Evolutionary conservation across 1,140 invertebrate species (phyloP).

Genomic region (Cherax quadricarinatus): DNA sequence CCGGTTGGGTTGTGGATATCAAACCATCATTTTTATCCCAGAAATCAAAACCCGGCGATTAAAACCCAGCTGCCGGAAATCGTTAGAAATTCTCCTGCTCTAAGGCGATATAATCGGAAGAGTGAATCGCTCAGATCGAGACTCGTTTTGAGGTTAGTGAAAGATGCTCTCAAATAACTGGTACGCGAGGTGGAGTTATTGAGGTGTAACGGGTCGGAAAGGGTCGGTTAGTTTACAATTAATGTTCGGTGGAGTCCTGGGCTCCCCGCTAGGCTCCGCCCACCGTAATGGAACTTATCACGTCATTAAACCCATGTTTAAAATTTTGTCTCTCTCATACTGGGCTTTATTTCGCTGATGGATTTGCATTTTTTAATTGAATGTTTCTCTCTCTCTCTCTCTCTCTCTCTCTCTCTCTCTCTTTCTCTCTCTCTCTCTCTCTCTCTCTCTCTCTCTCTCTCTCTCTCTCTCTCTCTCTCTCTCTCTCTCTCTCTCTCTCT

Average conservation of each 20-base stretch:
- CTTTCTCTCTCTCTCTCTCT: constrained; percentile 20
- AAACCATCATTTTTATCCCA: not conserved
- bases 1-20: not conserved
- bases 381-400: not conserved
- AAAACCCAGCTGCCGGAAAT: not conserved
- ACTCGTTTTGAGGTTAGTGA: not conserved
- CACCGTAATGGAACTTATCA: constrained; percentile 29
- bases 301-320: not conserved
- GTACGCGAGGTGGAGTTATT: not conserved
- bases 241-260: not conserved
- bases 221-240: constrained; percentile 53
- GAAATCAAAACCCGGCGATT: too few species aligned
- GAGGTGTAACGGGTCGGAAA: constrained; percentile 10
- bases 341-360: not conserved
- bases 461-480: not conserved
- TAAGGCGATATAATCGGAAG: not conserved
- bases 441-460: not conserved
- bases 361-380: not conserved
- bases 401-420: not conserved
- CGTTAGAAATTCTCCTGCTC: too few species aligned
- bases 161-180: not conserved
- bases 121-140: not conserved
- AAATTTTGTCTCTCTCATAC: not conserved
- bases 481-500: constrained; percentile 23
- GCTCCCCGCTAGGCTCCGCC: constrained; percentile 6